Evolutionary conservation across 2,888 invertebrate genomes (phyloP).

Genomic region (Bombylius discolor): DNA sequence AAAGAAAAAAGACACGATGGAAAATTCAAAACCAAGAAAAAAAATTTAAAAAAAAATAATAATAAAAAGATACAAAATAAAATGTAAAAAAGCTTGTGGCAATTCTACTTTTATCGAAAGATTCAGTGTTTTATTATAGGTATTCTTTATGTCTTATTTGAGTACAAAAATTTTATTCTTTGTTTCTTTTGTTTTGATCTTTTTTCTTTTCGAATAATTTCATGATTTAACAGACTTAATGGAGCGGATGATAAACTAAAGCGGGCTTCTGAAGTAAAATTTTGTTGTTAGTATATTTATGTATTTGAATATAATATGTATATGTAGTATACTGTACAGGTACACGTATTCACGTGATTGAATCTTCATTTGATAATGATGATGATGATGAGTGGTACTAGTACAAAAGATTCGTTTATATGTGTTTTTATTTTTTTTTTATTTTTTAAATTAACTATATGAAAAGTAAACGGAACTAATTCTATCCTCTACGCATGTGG

Average conservation of each 20-base stretch:
- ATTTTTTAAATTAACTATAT: neutral
- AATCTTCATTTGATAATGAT: constrained; percentile 7
- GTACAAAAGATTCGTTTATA: neutral
- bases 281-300: neutral
- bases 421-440: neutral
- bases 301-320: no score
- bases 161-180: neutral
- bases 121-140: neutral
- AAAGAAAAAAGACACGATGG: neutral
- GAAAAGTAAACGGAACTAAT: neutral
- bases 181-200: neutral
- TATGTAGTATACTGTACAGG: no score
- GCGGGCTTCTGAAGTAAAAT: neutral
- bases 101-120: neutral
- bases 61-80: neutral
- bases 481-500: neutral
- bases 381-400: constrained; percentile 1
- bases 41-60: no score
- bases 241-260: constrained; percentile 8
- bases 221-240: constrained; percentile 10
- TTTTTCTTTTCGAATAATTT: neutral
- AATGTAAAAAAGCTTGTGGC: neutral
- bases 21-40: no score
- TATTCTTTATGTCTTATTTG: neutral
- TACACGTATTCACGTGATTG: neutral